Evolutionary conservation across 2,888 invertebrate genomes (phyloP).

Genomic region (Euphydryas editha): DNA sequence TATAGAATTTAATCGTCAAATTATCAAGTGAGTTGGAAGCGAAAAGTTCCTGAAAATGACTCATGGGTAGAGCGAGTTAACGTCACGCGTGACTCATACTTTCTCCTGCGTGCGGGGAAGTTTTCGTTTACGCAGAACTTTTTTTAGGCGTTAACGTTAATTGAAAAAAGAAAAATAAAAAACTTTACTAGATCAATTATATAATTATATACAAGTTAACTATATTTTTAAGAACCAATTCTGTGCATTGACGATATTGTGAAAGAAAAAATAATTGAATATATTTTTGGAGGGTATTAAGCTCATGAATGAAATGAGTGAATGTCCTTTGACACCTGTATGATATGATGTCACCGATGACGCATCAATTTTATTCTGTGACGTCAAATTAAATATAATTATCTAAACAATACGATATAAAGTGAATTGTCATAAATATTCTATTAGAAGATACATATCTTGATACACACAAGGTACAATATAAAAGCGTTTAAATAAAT

Average conservation of each 20-base stretch:
- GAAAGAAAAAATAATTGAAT: too few species aligned
- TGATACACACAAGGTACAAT: too few species aligned
- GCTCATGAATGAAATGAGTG: too few species aligned
- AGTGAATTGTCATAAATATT: not conserved
- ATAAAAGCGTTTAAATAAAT: not conserved
- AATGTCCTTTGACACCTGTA: not conserved
- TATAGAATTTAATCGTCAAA: not conserved
- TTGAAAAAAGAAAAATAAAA: too few species aligned
- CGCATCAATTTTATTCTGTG: not conserved
- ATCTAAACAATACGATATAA: not conserved
- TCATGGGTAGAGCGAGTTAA: constrained; percentile 8
- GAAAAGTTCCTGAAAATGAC: constrained; percentile 18
- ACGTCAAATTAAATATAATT: not conserved
- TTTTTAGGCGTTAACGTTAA: not conserved
- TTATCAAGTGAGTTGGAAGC: constrained; percentile 1
- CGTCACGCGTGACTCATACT: constrained; percentile 23
- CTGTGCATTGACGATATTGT: too few species aligned
- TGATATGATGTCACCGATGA: not conserved
- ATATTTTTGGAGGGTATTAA: too few species aligned
- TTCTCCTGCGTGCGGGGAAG: constrained; percentile 16
- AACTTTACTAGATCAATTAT: too few species aligned
- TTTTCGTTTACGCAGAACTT: not conserved
- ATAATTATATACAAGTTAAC: too few species aligned
- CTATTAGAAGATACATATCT: too few species aligned
- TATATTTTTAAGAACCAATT: too few species aligned